phyloP scores from a whole-genome alignment of 2,113 vertebrate genomes.

The Scolopax mira region DNA sequence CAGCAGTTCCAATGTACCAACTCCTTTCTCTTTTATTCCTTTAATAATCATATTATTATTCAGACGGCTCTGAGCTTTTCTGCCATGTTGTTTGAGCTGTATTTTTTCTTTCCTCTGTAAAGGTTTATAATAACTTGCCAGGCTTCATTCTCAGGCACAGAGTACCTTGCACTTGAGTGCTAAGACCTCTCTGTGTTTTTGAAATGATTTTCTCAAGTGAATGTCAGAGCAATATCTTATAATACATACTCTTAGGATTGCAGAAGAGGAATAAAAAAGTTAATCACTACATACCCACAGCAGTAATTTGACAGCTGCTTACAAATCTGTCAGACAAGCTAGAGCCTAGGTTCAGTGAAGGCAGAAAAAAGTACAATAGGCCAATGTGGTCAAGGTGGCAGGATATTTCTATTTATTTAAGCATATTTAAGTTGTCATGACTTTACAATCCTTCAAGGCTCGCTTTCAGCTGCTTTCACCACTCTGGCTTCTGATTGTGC shows the following conservation, averaged over 20 bases:
- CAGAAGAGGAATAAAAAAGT: constrained; percentile 45
- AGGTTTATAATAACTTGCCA: constrained; percentile 1
- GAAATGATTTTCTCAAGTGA: constrained; percentile 23
- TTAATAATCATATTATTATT: background rate
- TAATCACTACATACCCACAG: constrained; percentile 39
- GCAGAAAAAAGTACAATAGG: background rate
- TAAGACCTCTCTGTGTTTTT: constrained; percentile 30
- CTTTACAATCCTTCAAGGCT: background rate
- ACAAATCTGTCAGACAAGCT: constrained; percentile 32
- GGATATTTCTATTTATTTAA: constrained; percentile 13
- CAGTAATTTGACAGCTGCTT: constrained; percentile 45
- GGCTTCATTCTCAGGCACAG: background rate
- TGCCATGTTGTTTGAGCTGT: background rate
- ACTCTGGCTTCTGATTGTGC: background rate
- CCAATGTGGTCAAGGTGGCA: background rate
- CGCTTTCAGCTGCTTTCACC: background rate
- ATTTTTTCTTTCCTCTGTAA: constrained; percentile 11
- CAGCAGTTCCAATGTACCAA: background rate
- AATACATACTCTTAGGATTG: background rate
- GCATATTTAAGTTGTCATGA: background rate
- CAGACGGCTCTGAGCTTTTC: background rate
- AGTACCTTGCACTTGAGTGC: background rate
- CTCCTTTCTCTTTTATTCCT: background rate
- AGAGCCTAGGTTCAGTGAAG: background rate
- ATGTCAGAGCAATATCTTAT: constrained; percentile 4